A percentile compares a stretch with the other conserved stretches of the same genome.
phyloP scores from a whole-genome alignment of 1,140 invertebrate genomes.

The Tetramorium parvispinum region DNA sequence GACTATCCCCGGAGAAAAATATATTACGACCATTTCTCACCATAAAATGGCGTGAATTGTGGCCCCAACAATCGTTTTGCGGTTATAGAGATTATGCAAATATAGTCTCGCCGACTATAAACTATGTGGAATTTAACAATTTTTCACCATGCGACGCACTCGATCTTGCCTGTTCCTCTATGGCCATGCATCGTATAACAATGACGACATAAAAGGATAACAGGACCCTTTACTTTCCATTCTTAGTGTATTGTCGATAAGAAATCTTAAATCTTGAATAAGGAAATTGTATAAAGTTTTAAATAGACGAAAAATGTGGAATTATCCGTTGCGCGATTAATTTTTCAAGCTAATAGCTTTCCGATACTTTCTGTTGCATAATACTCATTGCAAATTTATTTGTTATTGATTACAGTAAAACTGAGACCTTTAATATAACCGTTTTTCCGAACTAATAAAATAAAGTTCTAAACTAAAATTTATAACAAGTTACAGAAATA shows the following conservation, averaged over 20 bases:
- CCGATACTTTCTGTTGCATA: conserved; percentile 24
- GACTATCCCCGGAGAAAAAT: conserved; percentile 27
- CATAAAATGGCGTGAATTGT: conserved; percentile 57
- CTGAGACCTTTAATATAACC: background rate
- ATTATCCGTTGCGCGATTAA: conserved; percentile 2
- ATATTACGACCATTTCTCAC: conserved; percentile 57
- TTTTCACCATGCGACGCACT: conserved; percentile 50
- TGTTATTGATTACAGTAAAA: background rate
- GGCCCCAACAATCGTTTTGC: conserved; percentile 48
- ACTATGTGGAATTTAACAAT: conserved; percentile 53
- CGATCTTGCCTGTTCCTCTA: conserved; percentile 38
- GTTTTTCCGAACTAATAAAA: background rate
- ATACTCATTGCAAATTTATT: conserved; percentile 17
- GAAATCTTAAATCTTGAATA: background rate
- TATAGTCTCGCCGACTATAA: conserved; percentile 36
- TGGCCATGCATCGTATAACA: conserved; percentile 27
- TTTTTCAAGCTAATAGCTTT: conserved; percentile 25
- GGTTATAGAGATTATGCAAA: conserved; percentile 60
- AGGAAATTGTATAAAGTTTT: conserved; percentile 8
- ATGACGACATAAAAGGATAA: conserved; percentile 48
- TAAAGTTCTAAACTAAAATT: conserved; percentile 13
- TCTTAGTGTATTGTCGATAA: background rate
- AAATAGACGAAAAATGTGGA: background rate
- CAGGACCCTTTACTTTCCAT: background rate
- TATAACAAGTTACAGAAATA: no score